Evolutionary conservation across 2,888 invertebrate species (phyloP).

Genomic region (Brachypalpus laphriformis): DNA sequence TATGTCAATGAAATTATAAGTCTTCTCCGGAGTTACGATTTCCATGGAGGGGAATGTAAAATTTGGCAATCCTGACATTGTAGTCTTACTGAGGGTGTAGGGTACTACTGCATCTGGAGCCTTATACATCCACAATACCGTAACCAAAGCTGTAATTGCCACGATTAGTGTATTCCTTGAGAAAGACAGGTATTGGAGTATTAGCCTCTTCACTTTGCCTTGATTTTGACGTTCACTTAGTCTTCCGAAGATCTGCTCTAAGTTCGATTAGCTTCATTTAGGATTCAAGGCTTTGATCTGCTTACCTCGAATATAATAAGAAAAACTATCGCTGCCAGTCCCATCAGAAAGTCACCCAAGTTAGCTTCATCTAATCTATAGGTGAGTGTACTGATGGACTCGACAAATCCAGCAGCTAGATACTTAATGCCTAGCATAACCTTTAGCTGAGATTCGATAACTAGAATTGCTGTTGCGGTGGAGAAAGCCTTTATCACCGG

Average conservation of each 20-base stretch:
- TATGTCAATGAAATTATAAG: conserved; percentile 86
- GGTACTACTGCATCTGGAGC: conserved; percentile 84
- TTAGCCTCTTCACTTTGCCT: conserved; percentile 29
- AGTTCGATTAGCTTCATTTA: neutral
- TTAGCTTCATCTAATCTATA: conserved; percentile 84
- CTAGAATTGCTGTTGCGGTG: conserved; percentile 91
- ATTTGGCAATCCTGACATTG: conserved; percentile 88
- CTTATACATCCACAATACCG: conserved; percentile 83
- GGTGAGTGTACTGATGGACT: conserved; percentile 85
- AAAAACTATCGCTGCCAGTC: conserved; percentile 86
- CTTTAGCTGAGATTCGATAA: conserved; percentile 90
- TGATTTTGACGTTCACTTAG: conserved; percentile 48
- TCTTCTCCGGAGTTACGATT: conserved; percentile 84
- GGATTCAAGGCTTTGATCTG: no score
- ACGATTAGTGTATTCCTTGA: conserved; percentile 92
- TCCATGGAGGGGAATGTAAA: conserved; percentile 87
- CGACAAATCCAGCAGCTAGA: conserved; percentile 87
- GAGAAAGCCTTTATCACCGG: conserved; percentile 94
- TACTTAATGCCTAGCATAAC: conserved; percentile 89
- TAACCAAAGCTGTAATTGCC: conserved; percentile 85
- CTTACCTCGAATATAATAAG: conserved; percentile 88
- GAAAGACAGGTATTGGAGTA: conserved; percentile 88
- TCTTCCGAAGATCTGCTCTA: conserved; percentile 54
- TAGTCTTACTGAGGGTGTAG: conserved; percentile 84
- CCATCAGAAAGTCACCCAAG: conserved; percentile 87